Evolutionary conservation across 1,140 invertebrate genomes (phyloP), one percentile per base, ranked within the genome.

Genomic region (Pissodes strobi): DNA sequence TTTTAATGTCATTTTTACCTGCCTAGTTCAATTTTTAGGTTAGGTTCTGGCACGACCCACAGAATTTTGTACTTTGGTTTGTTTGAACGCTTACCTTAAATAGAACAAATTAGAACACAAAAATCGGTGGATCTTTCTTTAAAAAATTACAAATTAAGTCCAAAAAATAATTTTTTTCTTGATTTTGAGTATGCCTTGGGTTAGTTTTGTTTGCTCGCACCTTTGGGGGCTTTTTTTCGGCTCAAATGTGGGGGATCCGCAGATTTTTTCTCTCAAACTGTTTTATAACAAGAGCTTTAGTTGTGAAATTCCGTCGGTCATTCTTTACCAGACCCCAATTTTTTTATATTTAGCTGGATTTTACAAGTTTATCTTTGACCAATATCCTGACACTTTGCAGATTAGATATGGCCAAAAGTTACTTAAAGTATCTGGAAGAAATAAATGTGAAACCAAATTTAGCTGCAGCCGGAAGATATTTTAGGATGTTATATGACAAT

Each of bases 341-440:
- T n/a, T n/a, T n/a, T n/a, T n/a, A n/a, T n/a, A n/a, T 13, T 10
- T n/a, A 57, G 17, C 21, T 3, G n/a, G 23, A 13, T 23, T 21
- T 12, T 23, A 21, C 13, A 9, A 6, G 10, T 2, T 3, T 22
- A 5, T 1, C n/a, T 51, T 63, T 46, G 18, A 6, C 1, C 88
- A 13, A 67, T 88, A 37, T 78, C 81, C 30, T 18, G 4, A n/a
- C 51, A 80, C 21, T 85, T 2, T 77, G 76, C 10, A 78, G 83
- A 19, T 69, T 82, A 64, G 64, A 82, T 37, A 66, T 80, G 37
- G 87, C 82, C 3, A 79, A 82, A 61, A 80, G 76, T 22, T 90
- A 85, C 76, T 72, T 84, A 6, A 72, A 83, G 6, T 84, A 83
- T 79, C 73, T 89, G 15, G 74, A 78, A 68, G 66, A 70, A 5